Base-by-base conservation (phyloP, 2,888 invertebrate species). In the Cephus runcator region DNA sequence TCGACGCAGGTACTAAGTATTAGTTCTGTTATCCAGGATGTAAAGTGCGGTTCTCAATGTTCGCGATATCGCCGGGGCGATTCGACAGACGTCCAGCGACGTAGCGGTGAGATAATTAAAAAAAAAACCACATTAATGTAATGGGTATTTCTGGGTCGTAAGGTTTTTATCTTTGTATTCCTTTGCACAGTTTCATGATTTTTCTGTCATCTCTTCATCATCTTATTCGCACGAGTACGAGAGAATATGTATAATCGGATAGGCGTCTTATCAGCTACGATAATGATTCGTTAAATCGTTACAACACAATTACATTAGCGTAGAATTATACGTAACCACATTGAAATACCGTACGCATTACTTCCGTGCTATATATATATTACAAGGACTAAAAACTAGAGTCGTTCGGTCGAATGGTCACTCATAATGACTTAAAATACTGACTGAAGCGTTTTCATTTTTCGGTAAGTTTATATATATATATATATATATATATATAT, bases 51-150 rank as follows among this genome's bases (percentile, higher is more conserved):
- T 56, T 56, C 56, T 56, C 40, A 73, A 34, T 30, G 34, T 30
- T n/a, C 34, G 73, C 34, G 23, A 34, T n/a, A 30, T 34, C 34
- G 74, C n/a, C 34, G 36, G 74, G 15, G 74, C 34, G 36, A 74
- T 36, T 74, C 36, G 30, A 74, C 30, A 74, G 74, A 30, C 36
- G 74, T 30, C 34, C 33, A 35, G 30, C 34, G 74, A 74, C 34
- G 36, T 35, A 56, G 9, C 56, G 31, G 15, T 30, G 71, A 34
- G 71, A 71, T 15, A 35, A 74, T 30, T 34, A 23, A 77, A 73
- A 77, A 73, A 77, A 77, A 71, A 31, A 77, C 73, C 76, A 23
- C 76, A 77, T 74, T 77, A 77, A 77, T 77, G 77, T 77, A 77
- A 77, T 73, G 73, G 77, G 77, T 69, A 69, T 75, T 75, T 75